These are phyloP conservation scores for Biston stratarius DNA, from an alignment of 2,888 invertebrate species.

Conservation along the genomic window DNA sequence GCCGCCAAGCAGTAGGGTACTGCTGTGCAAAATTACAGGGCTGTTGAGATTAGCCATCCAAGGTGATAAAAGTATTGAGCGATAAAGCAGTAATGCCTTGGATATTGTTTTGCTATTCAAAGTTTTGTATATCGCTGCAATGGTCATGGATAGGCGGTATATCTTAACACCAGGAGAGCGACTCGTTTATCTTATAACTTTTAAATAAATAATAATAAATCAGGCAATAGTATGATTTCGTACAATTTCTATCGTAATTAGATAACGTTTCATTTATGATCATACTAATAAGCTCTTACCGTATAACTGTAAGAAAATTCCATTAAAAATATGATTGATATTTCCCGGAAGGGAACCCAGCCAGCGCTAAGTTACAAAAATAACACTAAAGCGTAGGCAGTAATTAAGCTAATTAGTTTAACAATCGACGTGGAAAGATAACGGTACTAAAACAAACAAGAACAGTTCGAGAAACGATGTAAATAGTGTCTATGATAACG, in stretches of 20 bases:
- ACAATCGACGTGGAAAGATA: slow-evolving; percentile 38
- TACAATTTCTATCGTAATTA: background rate
- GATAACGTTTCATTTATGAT: background rate
- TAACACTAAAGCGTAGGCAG: slow-evolving; percentile 32
- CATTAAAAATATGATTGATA: slow-evolving; percentile 24
- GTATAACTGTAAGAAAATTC: slow-evolving; percentile 16
- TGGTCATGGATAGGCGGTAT: no score
- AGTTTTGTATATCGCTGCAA: no score
- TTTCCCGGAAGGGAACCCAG: slow-evolving; percentile 39
- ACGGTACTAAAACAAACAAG: slow-evolving; percentile 27
- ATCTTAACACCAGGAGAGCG: no score
- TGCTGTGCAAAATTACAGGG: no score
- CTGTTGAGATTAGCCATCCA: no score
- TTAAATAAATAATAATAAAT: no score
- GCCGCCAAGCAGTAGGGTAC: no score
- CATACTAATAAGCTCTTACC: background rate
- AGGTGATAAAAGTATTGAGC: no score
- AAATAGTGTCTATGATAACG: background rate
- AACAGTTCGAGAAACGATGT: background rate
- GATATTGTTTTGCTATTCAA: no score
- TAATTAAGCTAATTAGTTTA: slow-evolving; percentile 42
- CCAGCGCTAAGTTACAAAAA: slow-evolving; percentile 37
- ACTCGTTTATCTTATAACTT: no score
- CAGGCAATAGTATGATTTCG: background rate
- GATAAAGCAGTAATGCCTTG: no score